Conservation (phyloP, 2,888 invertebrate species). For the Hybos culiciformis region DNA sequence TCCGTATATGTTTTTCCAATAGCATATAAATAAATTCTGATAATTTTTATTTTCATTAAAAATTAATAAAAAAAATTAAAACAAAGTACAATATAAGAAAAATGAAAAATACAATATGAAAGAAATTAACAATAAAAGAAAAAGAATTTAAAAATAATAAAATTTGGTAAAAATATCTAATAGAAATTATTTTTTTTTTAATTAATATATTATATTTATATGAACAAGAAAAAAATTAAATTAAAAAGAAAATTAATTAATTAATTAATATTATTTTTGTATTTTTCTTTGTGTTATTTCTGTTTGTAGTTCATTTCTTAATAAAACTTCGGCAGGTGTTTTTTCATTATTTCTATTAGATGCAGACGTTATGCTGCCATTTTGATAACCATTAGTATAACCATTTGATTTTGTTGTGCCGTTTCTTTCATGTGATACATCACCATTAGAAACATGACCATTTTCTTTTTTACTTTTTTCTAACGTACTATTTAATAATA, state of each 20-base stretch:
- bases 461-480: no score
- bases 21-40: no score
- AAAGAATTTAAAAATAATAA: not conserved
- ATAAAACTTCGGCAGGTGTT: constrained; percentile 21
- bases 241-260: constrained; percentile 9
- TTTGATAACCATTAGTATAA: constrained; percentile 1
- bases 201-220: not conserved
- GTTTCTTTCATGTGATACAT: constrained; percentile 16
- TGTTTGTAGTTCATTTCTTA: constrained; percentile 17
- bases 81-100: not conserved
- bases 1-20: no score
- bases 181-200: no score
- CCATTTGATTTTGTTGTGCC: constrained; percentile 12
- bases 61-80: no score
- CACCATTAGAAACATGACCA: no score
- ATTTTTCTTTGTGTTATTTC: constrained; percentile 33
- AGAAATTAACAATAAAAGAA: not conserved
- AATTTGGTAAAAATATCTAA: not conserved
- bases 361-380: constrained; percentile 14
- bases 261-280: constrained; percentile 33
- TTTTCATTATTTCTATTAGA: constrained; percentile 15
- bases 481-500: no score
- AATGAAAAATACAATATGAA: not conserved
- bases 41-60: no score
- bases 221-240: not conserved